Conservation (phyloP, 2,113 vertebrate genomes). For the Herpailurus yagouaroundi region DNA sequence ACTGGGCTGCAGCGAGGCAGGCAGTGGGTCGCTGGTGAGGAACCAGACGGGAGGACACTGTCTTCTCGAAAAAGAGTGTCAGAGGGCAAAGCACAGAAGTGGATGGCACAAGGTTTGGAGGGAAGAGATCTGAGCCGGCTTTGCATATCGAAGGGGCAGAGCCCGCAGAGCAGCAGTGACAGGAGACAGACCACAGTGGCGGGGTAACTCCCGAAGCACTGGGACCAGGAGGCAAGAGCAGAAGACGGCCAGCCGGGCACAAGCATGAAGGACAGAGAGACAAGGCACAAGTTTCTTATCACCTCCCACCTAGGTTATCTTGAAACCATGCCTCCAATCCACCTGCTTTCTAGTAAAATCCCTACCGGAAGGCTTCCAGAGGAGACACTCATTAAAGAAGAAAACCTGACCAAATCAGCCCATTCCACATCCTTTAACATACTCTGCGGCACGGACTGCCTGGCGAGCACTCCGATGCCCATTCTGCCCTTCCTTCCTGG, state of each 20-base stretch:
- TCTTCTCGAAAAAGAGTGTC: not conserved
- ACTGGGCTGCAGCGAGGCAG: too few relatives aligned
- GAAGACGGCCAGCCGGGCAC: too few relatives aligned
- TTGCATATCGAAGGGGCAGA: fast-evolving
- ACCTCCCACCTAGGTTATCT: not conserved
- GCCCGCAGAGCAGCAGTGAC: too few relatives aligned
- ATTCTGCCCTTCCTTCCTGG: not conserved
- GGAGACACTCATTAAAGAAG: not conserved
- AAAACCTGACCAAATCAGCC: not conserved
- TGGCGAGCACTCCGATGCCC: too few relatives aligned
- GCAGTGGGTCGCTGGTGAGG: not conserved
- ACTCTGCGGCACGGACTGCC: not conserved
- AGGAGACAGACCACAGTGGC: not conserved
- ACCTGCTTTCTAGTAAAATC: not conserved
- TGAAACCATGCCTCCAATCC: not conserved
- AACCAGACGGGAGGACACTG: not conserved
- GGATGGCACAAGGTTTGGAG: too few relatives aligned
- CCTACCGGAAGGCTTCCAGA: not conserved
- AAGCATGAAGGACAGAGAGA: too few relatives aligned
- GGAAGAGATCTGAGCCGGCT: not conserved
- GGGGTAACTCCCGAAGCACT: not conserved
- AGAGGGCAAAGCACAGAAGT: not conserved
- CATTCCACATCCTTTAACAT: not conserved
- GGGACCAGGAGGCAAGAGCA: too few relatives aligned
- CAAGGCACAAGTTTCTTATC: not conserved